Evolutionary conservation across 2,888 invertebrate species (phyloP).

Genomic region (Clusia tigrina): DNA sequence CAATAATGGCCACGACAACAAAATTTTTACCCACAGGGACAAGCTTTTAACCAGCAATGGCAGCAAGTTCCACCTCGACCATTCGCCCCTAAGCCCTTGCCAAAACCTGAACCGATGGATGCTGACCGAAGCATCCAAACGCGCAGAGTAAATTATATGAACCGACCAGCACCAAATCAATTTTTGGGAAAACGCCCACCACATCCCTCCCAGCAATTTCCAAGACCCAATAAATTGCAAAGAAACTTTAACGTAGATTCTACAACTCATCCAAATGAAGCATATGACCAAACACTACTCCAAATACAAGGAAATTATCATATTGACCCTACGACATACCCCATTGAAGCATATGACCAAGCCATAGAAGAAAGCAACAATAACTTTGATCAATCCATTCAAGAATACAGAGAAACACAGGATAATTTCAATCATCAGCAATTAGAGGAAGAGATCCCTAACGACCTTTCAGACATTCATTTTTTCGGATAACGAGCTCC

Average conservation of each 20-base stretch:
- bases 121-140: constrained; percentile 20
- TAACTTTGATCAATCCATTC: too few relatives aligned
- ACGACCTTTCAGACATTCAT: constrained; percentile 11
- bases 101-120: constrained; percentile 28
- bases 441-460: not conserved
- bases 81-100: constrained; percentile 12
- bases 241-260: constrained; percentile 26
- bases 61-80: constrained; percentile 15
- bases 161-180: constrained; percentile 21
- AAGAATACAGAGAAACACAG: not conserved
- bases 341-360: constrained; percentile 7
- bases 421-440: not conserved
- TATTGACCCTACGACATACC: not conserved
- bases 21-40: not conserved
- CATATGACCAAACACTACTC: not conserved
- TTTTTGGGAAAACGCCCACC: constrained; percentile 26
- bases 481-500: constrained; percentile 27
- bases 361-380: too few relatives aligned
- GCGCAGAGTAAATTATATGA: constrained; percentile 25
- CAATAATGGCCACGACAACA: too few relatives aligned
- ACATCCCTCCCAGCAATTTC: constrained; percentile 12
- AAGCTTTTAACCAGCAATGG: constrained; percentile 8
- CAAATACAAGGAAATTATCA: not conserved
- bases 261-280: constrained; percentile 6
- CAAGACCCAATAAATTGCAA: constrained; percentile 15